Evolutionary conservation across 1,140 invertebrate species (phyloP), one percentile per base, ranked within the genome.

Genomic region (Orius laevigatus): DNA sequence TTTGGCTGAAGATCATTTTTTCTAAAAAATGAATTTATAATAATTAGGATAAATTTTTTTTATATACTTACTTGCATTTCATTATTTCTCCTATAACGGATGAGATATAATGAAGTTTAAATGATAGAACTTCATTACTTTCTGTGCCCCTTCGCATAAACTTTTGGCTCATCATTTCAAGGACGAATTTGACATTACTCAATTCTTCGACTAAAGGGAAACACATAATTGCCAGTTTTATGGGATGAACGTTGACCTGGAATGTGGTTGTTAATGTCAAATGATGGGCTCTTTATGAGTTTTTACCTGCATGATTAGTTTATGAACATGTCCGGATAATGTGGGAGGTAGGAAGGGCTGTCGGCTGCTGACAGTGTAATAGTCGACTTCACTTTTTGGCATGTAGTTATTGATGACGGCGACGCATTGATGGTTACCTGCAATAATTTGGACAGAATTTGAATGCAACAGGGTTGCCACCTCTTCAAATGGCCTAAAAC

Each of bases 401-500:
- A 98, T 76, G 62, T 84, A 97, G 66, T 93, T 96, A 60, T 96
- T 96, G 40, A 98, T 98, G 1, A 84, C 78, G 11, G 85, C 78
- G 0, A 94, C 93, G 61, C 88, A 91, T 54, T 81, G 75, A 57
- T 95, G 86, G 66, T 95, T 91, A 6, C 88, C 70, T 70, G 56
- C 14, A 60, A 57, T 38, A n/a, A n/a, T n/a, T n/a, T n/a, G n/a
- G n/a, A n/a, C n/a, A n/a, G n/a, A n/a, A n/a, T n/a, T n/a, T n/a
- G n/a, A n/a, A n/a, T n/a, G n/a, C n/a, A n/a, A n/a, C n/a, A n/a
- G n/a, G n/a, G n/a, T n/a, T n/a, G n/a, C n/a, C n/a, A n/a, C n/a
- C n/a, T n/a, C n/a, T n/a, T n/a, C n/a, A n/a, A n/a, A n/a, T n/a
- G n/a, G n/a, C n/a, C n/a, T n/a, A n/a, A n/a, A n/a, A n/a, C n/a